Conservation (phyloP, 2,797 vertebrate species). For the Falco rusticolus region DNA sequence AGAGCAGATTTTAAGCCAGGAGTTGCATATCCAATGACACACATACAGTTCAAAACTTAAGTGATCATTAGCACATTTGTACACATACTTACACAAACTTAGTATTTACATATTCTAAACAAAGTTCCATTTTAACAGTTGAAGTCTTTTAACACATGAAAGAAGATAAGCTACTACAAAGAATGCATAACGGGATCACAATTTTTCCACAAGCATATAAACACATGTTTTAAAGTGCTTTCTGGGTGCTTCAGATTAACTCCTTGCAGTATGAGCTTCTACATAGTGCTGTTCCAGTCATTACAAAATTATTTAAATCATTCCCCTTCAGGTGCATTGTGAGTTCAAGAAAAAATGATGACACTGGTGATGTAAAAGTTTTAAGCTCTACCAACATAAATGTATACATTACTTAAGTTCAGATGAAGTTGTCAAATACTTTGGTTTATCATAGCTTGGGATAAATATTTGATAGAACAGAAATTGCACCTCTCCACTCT, state of each 20-base stretch:
- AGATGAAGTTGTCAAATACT: slow-evolving; percentile 75
- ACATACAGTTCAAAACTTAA: slow-evolving; percentile 69
- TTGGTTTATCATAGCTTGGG: slow-evolving; percentile 76
- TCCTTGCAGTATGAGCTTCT: slow-evolving; percentile 52
- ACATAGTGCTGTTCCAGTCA: slow-evolving; percentile 62
- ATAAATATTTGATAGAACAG: slow-evolving; percentile 60
- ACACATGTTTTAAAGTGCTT: slow-evolving; percentile 76
- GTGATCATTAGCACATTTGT: slow-evolving; percentile 72
- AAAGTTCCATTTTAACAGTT: slow-evolving; percentile 72
- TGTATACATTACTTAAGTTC: slow-evolving; percentile 68
- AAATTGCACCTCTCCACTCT: slow-evolving; percentile 62
- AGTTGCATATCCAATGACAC: slow-evolving; percentile 75
- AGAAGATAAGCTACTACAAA: slow-evolving; percentile 72
- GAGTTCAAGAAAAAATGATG: slow-evolving; percentile 63
- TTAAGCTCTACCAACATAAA: slow-evolving; percentile 69
- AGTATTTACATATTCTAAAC: slow-evolving; percentile 76
- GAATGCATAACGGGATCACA: slow-evolving; percentile 72
- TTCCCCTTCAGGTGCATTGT: slow-evolving; percentile 61
- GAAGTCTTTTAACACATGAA: slow-evolving; percentile 74
- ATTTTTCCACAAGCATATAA: slow-evolving; percentile 72
- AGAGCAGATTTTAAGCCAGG: slow-evolving; percentile 68
- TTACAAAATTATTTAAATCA: slow-evolving; percentile 39
- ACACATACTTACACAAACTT: slow-evolving; percentile 76
- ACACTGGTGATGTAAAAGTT: slow-evolving; percentile 50
- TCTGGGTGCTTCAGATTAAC: slow-evolving; percentile 74